Base-by-base conservation (phyloP, 2,888 invertebrate species). In the Thera obeliscata region DNA sequence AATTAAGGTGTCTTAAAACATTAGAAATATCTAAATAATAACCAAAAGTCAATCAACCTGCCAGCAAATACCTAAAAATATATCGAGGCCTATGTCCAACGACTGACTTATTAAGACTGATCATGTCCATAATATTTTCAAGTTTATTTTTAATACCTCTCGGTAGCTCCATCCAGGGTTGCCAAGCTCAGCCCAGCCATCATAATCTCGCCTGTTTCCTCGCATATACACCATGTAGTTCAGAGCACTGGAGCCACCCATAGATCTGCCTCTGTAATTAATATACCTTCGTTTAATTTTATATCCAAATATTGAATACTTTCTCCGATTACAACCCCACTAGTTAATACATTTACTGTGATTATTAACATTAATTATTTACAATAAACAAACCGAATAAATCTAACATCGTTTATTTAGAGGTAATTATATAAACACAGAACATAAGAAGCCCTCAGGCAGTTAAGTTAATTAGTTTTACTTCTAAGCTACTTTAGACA, bases 201-300 rank as follows among this genome's bases (percentile, higher is more conserved):
- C 95, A 80, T 95, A 96, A 80, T 96, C 96, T 58, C 88, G 81
- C 49, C 89, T 94, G 70, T 94, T 93, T 0, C 95, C 95, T 78
- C 95, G 85, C 69, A 94, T 94, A 82, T 95, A 95, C n/a, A 95
- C 94, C 94, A 96, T 94, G 82, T 95, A 95, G 86, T 96, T 96
- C 22, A 96, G 91, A 36, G 95, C 91, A 74, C 96, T 96, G 0
- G 95, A 95, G 0, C 96, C 96, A 6, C 96, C 96, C 93, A 96
- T 94, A 0, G 95, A 94, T 82, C 94, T 95, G 2, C 95, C 95
- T 74, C 94, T 92, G 88, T 38, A 87, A 87, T 22, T 41, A 7
- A 48, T 54, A 52, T 22, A 49, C n/a, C 6, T 33, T 2, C 8
- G 7, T 9, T 46, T 9, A 52, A 52, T 52, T 52, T 33, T 33